Conservation (phyloP, 2,113 vertebrate species). For the Peromyscus maniculatus region DNA sequence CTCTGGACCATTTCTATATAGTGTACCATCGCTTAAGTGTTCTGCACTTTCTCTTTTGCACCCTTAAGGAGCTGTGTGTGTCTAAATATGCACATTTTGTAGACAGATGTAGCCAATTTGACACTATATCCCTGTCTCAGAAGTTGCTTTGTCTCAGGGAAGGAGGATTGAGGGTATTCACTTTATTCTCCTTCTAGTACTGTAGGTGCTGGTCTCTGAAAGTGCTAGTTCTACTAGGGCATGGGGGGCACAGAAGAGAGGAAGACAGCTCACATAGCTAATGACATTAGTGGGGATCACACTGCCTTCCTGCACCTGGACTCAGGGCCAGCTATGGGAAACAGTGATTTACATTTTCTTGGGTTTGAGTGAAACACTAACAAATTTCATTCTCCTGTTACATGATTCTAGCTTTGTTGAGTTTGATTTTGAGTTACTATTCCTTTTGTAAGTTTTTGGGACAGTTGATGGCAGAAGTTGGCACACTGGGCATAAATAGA, state of each 20-base stretch:
- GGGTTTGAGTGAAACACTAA: constrained; percentile 40
- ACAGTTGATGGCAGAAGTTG: constrained; percentile 59
- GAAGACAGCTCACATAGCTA: constrained; percentile 54
- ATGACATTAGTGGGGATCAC: constrained; percentile 54
- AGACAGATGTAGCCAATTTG: background rate
- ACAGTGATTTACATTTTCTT: constrained; percentile 54
- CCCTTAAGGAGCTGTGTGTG: background rate
- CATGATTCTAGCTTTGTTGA: constrained; percentile 36
- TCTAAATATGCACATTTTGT: background rate
- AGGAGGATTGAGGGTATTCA: background rate
- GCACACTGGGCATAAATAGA: constrained; percentile 38
- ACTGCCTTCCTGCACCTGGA: background rate
- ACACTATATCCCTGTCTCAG: background rate
- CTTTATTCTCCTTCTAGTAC: constrained; percentile 21
- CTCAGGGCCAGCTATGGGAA: constrained; percentile 67
- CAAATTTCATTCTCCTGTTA: background rate
- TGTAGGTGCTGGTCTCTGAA: background rate
- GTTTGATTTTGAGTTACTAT: constrained; percentile 58
- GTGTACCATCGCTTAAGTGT: background rate
- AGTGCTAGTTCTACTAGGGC: background rate
- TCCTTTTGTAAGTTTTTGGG: constrained; percentile 23
- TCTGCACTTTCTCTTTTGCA: background rate
- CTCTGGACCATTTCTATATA: background rate
- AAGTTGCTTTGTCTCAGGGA: constrained; percentile 24
- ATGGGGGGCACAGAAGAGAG: background rate